phyloP scores from a whole-genome alignment of 2,888 invertebrate genomes.

The Theodoxus fluviatilis region DNA sequence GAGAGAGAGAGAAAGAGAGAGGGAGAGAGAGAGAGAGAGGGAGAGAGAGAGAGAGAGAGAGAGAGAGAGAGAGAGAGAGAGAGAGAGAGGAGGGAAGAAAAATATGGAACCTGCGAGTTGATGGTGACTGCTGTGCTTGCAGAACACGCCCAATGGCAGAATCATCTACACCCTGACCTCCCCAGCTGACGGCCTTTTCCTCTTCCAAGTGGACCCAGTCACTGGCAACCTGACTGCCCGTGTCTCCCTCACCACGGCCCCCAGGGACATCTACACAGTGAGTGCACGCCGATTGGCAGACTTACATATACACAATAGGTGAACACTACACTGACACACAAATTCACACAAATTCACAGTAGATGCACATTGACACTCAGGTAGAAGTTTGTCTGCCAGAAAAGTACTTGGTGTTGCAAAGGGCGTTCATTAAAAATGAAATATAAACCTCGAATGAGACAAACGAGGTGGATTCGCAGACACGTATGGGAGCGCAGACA shows the following conservation, averaged over 20 bases:
- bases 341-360: too few species aligned
- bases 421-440: too few species aligned
- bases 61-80: neutral
- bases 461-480: too few species aligned
- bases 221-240: slow-evolving; percentile 71
- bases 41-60: neutral
- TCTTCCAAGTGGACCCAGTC: slow-evolving; percentile 84
- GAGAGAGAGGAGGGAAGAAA: neutral
- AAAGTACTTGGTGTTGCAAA: too few species aligned
- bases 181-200: slow-evolving; percentile 68
- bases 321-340: too few species aligned
- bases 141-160: slow-evolving; percentile 42
- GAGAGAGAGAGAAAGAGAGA: slow-evolving; percentile 3
- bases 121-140: neutral
- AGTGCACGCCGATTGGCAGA: slow-evolving; percentile 24
- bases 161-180: slow-evolving; percentile 45
- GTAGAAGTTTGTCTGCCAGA: too few species aligned
- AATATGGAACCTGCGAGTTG: neutral
- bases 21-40: neutral
- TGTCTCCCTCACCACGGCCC: slow-evolving; percentile 42
- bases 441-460: too few species aligned
- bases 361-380: too few species aligned
- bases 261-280: slow-evolving; percentile 40
- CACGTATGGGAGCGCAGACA: too few species aligned
- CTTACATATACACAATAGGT: too few species aligned